These are phyloP conservation scores for Sinocyclocheilus grahami DNA, from an alignment of 2,113 vertebrate species.

Conservation along the genomic window DNA sequence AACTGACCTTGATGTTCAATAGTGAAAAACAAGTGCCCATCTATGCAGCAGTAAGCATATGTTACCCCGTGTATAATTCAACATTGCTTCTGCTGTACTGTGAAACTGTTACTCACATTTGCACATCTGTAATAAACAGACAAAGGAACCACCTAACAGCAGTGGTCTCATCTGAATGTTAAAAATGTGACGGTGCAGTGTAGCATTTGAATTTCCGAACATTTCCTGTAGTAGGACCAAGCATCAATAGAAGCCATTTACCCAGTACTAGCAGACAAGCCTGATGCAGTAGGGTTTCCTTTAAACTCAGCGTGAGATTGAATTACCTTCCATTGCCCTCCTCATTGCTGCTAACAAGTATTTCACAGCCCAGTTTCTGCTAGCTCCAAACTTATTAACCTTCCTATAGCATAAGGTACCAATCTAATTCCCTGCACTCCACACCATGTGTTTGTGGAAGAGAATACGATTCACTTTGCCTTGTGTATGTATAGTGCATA, in stretches of 20 bases:
- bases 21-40: neutral
- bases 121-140: neutral
- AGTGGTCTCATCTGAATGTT: constrained; percentile 15
- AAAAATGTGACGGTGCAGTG: neutral
- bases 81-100: neutral
- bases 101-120: neutral
- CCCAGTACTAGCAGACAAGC: constrained; percentile 46
- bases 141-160: neutral
- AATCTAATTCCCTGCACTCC: constrained; percentile 13
- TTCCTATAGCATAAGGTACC: constrained; percentile 28
- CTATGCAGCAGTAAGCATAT: neutral
- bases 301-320: constrained; percentile 58
- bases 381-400: constrained; percentile 55
- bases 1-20: neutral
- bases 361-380: constrained; percentile 51
- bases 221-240: neutral
- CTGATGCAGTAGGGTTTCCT: constrained; percentile 49
- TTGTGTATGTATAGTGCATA: neutral
- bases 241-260: constrained; percentile 40
- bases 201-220: constrained; percentile 12
- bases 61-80: neutral
- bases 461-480: neutral
- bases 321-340: constrained; percentile 58
- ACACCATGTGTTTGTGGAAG: neutral
- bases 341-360: constrained; percentile 61